Conservation (phyloP, 2,888 invertebrate genomes). For the Halocaridina rubra region DNA sequence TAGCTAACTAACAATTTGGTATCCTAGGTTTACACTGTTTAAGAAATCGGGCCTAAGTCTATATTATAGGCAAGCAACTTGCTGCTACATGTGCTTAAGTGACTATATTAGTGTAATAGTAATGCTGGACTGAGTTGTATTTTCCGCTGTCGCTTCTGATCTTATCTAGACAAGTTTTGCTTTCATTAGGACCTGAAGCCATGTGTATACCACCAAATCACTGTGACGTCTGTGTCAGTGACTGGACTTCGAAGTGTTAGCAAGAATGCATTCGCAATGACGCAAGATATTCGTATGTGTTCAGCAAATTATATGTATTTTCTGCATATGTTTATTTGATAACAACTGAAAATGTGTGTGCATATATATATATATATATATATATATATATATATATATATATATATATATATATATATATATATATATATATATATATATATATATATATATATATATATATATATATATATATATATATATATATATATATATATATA, state of each 20-base stretch:
- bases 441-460: background rate
- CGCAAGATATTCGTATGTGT: constrained; percentile 23
- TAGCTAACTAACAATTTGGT: too few relatives aligned
- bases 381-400: background rate
- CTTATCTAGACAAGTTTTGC: too few relatives aligned
- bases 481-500: background rate
- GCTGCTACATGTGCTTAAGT: too few relatives aligned
- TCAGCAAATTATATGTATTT: too few relatives aligned
- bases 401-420: background rate
- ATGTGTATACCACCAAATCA: constrained; percentile 15
- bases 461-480: background rate
- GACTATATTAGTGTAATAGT: too few relatives aligned
- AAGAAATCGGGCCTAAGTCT: too few relatives aligned
- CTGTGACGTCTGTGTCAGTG: constrained; percentile 9
- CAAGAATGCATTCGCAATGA: background rate
- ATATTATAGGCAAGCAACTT: too few relatives aligned
- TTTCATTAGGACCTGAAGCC: background rate
- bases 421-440: background rate
- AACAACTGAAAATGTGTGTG: too few relatives aligned
- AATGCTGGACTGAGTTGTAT: too few relatives aligned
- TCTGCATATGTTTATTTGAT: too few relatives aligned
- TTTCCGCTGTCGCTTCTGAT: too few relatives aligned
- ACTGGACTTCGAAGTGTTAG: background rate
- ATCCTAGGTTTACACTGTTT: too few relatives aligned
- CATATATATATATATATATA: background rate